Percentiles rank a stretch among this genome's conserved stretches.
phyloP scores from a whole-genome alignment of 2,797 vertebrate species.

The Astyanax mexicanus region DNA sequence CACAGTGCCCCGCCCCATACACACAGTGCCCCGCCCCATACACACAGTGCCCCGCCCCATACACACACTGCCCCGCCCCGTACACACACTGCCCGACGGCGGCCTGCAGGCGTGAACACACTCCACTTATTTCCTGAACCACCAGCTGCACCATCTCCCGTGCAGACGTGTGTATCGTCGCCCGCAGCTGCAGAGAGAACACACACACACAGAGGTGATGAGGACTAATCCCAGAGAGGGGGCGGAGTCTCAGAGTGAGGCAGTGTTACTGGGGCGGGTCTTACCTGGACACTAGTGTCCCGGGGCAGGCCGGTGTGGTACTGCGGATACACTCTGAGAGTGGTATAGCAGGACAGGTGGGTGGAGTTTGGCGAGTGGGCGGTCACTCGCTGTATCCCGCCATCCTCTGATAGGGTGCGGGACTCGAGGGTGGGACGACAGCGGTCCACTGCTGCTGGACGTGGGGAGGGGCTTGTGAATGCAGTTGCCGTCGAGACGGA shows the following conservation, averaged over 20 bases:
- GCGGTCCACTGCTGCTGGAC: constrained; percentile 76
- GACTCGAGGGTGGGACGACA: constrained; percentile 61
- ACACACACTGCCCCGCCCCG: constrained; percentile 35
- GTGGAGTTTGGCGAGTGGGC: constrained; percentile 68
- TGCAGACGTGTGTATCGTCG: constrained; percentile 82
- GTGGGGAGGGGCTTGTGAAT: constrained; percentile 65
- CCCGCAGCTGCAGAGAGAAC: constrained; percentile 77
- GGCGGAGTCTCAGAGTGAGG: no score
- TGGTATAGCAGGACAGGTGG: constrained; percentile 79
- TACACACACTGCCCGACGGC: constrained; percentile 59
- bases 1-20: no score
- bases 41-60: constrained; percentile 66
- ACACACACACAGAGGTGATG: background rate
- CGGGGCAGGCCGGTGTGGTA: constrained; percentile 88
- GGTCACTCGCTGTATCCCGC: constrained; percentile 81
- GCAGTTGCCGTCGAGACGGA: constrained; percentile 58
- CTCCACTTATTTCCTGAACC: constrained; percentile 87
- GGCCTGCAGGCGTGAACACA: constrained; percentile 75
- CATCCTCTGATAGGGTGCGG: constrained; percentile 81
- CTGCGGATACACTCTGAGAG: constrained; percentile 85
- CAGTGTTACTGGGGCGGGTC: no score
- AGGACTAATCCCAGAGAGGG: no score
- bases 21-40: constrained; percentile 25
- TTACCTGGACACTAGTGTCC: constrained; percentile 90
- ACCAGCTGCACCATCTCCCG: constrained; percentile 88